A percentile compares a stretch with the other conserved stretches of the same genome.
Conservation (phyloP, 2,113 vertebrate genomes). For the Dromas ardeola region DNA sequence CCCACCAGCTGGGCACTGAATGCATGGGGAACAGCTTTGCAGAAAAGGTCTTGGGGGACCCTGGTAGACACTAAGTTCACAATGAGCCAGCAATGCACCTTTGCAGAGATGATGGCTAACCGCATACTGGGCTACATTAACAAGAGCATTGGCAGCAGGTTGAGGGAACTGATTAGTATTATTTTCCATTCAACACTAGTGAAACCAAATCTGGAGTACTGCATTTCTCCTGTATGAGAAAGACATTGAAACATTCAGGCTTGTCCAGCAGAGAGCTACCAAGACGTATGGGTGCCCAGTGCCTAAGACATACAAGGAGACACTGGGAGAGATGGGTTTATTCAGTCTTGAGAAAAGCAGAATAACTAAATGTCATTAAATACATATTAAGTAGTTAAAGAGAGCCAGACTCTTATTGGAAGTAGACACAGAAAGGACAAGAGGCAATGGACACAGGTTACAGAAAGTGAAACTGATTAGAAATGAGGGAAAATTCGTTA, state of each 20-base stretch:
- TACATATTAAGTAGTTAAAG: fast-evolving
- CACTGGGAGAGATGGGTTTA: neutral
- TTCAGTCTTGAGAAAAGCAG: neutral
- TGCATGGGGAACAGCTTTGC: neutral
- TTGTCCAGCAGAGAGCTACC: neutral
- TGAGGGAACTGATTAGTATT: neutral
- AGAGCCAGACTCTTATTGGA: neutral
- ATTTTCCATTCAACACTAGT: neutral
- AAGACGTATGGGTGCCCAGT: neutral
- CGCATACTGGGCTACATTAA: neutral
- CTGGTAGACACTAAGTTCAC: neutral
- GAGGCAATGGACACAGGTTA: neutral
- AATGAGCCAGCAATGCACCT: neutral
- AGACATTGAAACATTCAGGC: neutral
- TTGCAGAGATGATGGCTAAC: neutral
- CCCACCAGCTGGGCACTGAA: neutral
- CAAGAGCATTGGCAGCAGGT: fast-evolving
- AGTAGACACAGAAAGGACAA: neutral
- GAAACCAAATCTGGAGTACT: neutral
- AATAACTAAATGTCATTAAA: neutral
- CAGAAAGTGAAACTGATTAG: neutral
- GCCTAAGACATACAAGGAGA: neutral
- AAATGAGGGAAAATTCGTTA: neutral
- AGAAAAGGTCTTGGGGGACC: neutral
- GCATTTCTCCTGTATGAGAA: neutral